Evolutionary conservation across 1,140 invertebrate genomes (phyloP).

Genomic region (Chionoecetes opilio): DNA sequence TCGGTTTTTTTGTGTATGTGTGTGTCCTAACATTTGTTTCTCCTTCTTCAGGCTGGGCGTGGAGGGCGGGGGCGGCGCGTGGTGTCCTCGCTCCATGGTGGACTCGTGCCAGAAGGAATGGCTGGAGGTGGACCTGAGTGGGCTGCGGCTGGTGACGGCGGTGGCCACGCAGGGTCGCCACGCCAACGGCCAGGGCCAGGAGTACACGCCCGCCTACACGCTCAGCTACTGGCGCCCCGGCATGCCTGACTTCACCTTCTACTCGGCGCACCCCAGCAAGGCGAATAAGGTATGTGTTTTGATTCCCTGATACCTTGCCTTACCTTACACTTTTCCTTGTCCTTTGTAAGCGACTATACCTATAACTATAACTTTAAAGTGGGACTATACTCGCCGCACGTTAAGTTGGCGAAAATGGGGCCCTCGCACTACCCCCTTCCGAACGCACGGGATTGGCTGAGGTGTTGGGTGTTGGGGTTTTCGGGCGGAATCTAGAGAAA

Average conservation of each 20-base stretch:
- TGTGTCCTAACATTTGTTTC: background rate
- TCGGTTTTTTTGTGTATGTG: background rate
- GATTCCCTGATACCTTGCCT: too few relatives aligned
- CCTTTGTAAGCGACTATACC: too few relatives aligned
- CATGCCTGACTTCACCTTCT: constrained; percentile 87
- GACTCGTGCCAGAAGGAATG: constrained; percentile 89
- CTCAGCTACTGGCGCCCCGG: constrained; percentile 90
- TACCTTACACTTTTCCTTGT: too few relatives aligned
- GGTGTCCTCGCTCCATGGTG: constrained; percentile 91
- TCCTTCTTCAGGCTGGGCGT: constrained; percentile 87
- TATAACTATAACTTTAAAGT: too few relatives aligned
- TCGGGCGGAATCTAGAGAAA: too few relatives aligned
- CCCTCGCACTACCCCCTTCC: too few relatives aligned
- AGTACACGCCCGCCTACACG: constrained; percentile 90
- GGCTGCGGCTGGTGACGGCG: constrained; percentile 88
- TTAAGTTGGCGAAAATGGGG: too few relatives aligned
- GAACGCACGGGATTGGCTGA: too few relatives aligned
- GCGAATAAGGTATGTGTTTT: constrained; percentile 67
- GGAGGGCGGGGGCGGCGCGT: constrained; percentile 90
- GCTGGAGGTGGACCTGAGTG: constrained; percentile 89
- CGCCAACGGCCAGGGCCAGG: constrained; percentile 90
- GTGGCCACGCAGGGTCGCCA: constrained; percentile 92
- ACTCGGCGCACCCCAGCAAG: constrained; percentile 84
- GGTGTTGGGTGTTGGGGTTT: too few relatives aligned
- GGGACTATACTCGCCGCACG: too few relatives aligned